Percentiles rank a stretch among this genome's conserved stretches.
Evolutionary conservation across 2,113 vertebrate genomes (phyloP).

Genomic region (Chiloscyllium plagiosum): DNA sequence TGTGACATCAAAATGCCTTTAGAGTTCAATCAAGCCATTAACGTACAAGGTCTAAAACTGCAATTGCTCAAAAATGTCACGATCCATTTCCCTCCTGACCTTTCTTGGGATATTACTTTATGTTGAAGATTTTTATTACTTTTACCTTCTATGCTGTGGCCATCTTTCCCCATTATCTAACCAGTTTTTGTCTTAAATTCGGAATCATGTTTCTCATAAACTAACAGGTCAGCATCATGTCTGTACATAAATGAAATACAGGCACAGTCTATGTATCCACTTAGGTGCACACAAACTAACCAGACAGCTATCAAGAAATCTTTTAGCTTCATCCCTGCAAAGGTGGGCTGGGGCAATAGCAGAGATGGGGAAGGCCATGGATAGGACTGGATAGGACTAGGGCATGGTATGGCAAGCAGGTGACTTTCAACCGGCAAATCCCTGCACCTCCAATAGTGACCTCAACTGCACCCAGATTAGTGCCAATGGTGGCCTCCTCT

Average conservation of each 20-base stretch:
- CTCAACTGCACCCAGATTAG: too few species aligned
- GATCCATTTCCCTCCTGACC: neutral
- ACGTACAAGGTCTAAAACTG: neutral
- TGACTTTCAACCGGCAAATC: too few species aligned
- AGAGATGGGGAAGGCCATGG: too few species aligned
- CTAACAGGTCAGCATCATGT: neutral
- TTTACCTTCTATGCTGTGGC: neutral
- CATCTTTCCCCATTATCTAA: neutral
- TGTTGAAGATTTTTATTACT: neutral
- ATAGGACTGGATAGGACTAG: too few species aligned
- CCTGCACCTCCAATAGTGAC: too few species aligned
- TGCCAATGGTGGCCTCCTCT: too few species aligned
- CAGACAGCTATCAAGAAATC: neutral
- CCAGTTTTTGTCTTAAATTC: neutral
- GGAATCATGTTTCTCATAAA: neutral
- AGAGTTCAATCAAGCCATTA: neutral
- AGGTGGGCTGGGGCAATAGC: too few species aligned
- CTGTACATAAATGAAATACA: neutral
- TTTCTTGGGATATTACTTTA: neutral
- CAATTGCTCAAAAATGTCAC: neutral
- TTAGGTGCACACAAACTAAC: neutral
- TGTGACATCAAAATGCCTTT: neutral
- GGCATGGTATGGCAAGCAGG: too few species aligned
- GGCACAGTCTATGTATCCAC: neutral
- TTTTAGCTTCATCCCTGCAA: neutral